Evolutionary conservation across 2,113 vertebrate genomes (phyloP).

Genomic region (Entomyzon cyanotis): DNA sequence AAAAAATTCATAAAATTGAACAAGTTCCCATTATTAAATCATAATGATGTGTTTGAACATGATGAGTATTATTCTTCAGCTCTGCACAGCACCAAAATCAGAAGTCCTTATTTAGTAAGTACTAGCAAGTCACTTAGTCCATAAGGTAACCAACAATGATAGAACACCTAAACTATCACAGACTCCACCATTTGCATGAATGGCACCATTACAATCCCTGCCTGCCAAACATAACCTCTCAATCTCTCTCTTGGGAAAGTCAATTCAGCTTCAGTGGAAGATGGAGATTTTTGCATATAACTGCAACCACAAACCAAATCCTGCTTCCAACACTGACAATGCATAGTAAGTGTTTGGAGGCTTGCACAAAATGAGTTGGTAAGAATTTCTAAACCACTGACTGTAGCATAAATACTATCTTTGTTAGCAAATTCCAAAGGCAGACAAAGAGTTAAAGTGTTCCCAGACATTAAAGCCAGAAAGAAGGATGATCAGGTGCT

Average conservation of each 20-base stretch:
- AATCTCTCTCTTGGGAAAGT: neutral
- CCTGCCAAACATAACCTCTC: neutral
- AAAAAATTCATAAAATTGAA: neutral
- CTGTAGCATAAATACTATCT: neutral
- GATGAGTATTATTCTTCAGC: neutral
- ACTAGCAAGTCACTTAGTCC: neutral
- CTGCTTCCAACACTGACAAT: neutral
- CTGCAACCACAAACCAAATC: slow-evolving; percentile 18
- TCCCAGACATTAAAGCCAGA: neutral
- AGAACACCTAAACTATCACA: neutral
- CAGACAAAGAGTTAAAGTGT: neutral
- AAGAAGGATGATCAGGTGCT: neutral
- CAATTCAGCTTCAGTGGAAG: neutral
- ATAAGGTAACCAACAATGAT: neutral
- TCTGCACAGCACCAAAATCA: neutral
- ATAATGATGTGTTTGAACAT: neutral
- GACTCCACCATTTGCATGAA: neutral
- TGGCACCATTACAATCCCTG: neutral
- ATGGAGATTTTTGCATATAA: neutral
- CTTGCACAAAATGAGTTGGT: neutral
- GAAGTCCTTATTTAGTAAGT: neutral
- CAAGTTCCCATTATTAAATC: neutral
- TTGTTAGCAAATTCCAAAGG: neutral
- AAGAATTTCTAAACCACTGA: neutral
- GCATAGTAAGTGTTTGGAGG: neutral